Conservation (phyloP, 1,140 invertebrate genomes). For the Aphidius ervi region DNA sequence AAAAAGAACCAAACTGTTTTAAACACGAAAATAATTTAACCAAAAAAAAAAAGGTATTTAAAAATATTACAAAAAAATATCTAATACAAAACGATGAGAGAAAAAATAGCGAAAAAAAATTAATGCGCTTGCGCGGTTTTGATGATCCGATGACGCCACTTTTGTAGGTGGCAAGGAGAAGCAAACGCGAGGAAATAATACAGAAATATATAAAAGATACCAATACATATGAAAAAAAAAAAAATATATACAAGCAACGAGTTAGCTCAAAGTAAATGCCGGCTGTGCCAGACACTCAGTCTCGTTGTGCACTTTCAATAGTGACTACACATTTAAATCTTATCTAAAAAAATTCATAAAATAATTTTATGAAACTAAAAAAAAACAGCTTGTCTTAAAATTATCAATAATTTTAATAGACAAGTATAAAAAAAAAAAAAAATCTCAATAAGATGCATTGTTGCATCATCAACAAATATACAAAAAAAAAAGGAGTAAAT, state of each 20-base stretch:
- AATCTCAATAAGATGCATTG: no score
- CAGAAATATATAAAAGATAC: neutral
- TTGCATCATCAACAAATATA: no score
- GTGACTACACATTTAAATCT: constrained; percentile 12
- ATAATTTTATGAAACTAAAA: no score
- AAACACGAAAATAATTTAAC: no score
- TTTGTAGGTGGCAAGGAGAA: neutral
- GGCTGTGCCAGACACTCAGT: constrained; percentile 46
- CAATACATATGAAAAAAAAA: neutral
- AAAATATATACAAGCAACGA: neutral
- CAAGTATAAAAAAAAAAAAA: no score
- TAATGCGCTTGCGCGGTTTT: constrained; percentile 41
- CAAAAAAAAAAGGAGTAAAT: no score
- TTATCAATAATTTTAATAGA: no score
- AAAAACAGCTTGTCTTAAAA: no score
- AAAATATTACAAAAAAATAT: no score
- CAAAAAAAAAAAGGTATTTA: no score
- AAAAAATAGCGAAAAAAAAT: neutral
- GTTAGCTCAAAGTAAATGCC: constrained; percentile 22
- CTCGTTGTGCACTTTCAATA: constrained; percentile 41
- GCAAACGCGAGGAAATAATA: constrained; percentile 1
- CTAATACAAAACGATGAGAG: neutral
- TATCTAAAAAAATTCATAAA: no score
- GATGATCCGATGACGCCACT: constrained; percentile 42
- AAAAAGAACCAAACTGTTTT: no score